Conservation (phyloP, 2,113 vertebrate genomes). For the Pandion haliaetus region DNA sequence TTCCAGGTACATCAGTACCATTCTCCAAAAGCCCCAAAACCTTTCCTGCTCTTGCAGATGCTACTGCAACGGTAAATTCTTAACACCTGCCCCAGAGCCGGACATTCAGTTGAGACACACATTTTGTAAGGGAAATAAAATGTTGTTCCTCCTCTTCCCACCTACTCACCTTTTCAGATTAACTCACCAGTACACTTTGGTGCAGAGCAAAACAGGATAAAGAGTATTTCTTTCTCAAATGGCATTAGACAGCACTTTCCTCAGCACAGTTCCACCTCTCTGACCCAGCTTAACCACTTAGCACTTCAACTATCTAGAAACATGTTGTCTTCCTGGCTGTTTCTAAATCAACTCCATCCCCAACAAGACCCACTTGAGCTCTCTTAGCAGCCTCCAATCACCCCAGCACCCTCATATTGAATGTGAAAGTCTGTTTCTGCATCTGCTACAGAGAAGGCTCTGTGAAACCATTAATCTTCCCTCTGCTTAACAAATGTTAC, state of each 20-base stretch:
- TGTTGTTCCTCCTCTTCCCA: neutral
- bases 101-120: neutral
- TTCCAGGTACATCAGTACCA: fast-evolving
- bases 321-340: neutral
- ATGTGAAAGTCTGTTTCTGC: neutral
- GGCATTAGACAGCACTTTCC: neutral
- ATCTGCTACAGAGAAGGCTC: neutral
- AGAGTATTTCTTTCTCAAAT: neutral
- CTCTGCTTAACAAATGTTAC: neutral
- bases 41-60: neutral
- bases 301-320: neutral
- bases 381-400: neutral
- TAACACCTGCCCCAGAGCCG: neutral
- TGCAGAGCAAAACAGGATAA: neutral
- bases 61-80: neutral
- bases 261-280: neutral
- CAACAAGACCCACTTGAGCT: neutral
- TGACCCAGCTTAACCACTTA: neutral
- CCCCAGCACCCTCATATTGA: neutral
- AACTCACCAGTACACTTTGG: neutral
- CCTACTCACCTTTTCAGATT: neutral
- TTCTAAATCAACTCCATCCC: neutral
- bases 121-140: neutral
- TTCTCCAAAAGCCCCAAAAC: neutral
- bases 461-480: neutral